Percentiles rank a stretch among this genome's conserved stretches.
phyloP scores from a whole-genome alignment of 2,113 vertebrate genomes.

The Perccottus glenii region DNA sequence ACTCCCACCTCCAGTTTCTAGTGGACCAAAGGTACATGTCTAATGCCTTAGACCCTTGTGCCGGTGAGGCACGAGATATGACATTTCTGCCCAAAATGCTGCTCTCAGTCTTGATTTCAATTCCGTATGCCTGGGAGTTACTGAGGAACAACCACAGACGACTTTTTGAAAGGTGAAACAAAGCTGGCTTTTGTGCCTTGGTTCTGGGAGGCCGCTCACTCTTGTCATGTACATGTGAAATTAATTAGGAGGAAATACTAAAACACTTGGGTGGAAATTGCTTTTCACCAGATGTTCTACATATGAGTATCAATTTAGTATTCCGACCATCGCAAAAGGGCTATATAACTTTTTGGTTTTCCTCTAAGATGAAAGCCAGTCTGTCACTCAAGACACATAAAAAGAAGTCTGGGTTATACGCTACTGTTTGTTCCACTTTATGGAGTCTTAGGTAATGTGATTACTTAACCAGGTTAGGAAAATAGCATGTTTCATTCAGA shows the following conservation, averaged over 20 bases:
- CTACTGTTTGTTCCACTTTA: constrained; percentile 84
- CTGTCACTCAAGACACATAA: constrained; percentile 79
- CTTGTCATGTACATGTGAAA: constrained; percentile 86
- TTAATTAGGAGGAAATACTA: constrained; percentile 88
- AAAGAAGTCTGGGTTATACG: constrained; percentile 72
- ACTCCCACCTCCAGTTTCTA: constrained; percentile 34
- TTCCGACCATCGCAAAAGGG: constrained; percentile 73
- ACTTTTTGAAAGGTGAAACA: constrained; percentile 74
- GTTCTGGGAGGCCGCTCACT: constrained; percentile 79
- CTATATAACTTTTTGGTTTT: constrained; percentile 68
- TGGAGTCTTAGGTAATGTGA: constrained; percentile 82
- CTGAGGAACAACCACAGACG: constrained; percentile 70
- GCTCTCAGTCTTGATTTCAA: constrained; percentile 60
- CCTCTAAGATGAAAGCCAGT: constrained; percentile 81
- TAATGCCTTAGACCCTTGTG: constrained; percentile 40
- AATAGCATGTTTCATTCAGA: constrained; percentile 81
- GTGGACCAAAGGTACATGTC: constrained; percentile 40
- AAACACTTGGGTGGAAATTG: constrained; percentile 86
- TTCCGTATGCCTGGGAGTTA: constrained; percentile 49
- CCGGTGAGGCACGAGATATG: constrained; percentile 50
- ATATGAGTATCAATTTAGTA: constrained; percentile 82
- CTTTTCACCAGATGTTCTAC: constrained; percentile 84
- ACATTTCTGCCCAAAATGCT: constrained; percentile 53
- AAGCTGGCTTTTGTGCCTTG: constrained; percentile 81
- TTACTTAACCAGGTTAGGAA: constrained; percentile 84